Evolutionary conservation across 2,113 vertebrate genomes (phyloP).

Genomic region (Proterorhinus semilunaris): DNA sequence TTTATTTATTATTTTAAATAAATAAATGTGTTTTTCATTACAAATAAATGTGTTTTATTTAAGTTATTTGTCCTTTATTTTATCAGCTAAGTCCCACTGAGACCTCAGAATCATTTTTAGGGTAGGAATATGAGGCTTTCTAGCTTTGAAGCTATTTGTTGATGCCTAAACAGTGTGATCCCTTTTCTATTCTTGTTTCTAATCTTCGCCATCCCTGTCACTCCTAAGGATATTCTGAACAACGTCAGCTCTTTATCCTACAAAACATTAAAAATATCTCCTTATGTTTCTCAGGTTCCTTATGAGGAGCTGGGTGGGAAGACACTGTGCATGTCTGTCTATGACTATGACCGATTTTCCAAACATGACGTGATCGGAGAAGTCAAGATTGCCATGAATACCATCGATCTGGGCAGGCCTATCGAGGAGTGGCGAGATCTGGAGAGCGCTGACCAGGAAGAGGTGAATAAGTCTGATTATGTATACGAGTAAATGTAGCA

Average conservation of each 20-base stretch:
- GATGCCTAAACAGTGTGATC: too few species aligned
- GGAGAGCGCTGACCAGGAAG: slow-evolving; percentile 94
- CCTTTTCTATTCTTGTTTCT: background rate
- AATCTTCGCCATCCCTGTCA: background rate
- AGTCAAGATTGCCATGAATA: slow-evolving; percentile 96
- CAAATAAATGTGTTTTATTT: too few species aligned
- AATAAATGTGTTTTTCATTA: too few species aligned
- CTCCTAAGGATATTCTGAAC: background rate
- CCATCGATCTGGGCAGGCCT: slow-evolving; percentile 91
- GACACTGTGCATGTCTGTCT: slow-evolving; percentile 93
- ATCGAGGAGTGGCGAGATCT: slow-evolving; percentile 96
- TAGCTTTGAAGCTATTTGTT: too few species aligned
- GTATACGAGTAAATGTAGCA: background rate
- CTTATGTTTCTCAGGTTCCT: slow-evolving; percentile 79
- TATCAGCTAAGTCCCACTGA: too few species aligned
- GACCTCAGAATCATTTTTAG: too few species aligned
- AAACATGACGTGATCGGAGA: slow-evolving; percentile 97
- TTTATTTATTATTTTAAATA: too few species aligned
- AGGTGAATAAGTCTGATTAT: slow-evolving; percentile 72
- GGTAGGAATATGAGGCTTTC: too few species aligned
- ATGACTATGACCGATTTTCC: slow-evolving; percentile 96
- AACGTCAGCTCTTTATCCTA: background rate
- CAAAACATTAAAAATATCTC: background rate
- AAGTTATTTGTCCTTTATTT: too few species aligned
- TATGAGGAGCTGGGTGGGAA: slow-evolving; percentile 97